Percentiles rank a stretch among this genome's conserved stretches.
Evolutionary conservation across 1,140 invertebrate species (phyloP).

Genomic region (Plodia interpunctella): DNA sequence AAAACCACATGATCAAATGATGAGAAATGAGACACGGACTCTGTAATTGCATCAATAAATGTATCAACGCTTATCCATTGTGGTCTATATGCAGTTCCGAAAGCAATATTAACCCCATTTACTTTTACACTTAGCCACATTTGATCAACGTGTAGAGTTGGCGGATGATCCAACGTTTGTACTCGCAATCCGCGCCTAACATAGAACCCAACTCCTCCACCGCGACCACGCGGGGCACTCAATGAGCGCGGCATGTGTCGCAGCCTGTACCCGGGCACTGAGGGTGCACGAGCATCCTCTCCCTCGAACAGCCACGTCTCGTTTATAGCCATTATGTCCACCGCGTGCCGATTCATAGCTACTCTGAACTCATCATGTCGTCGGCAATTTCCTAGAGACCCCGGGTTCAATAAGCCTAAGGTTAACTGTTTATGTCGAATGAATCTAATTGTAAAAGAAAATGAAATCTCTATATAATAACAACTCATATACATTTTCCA

Average conservation of each 20-base stretch:
- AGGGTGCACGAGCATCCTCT: background rate
- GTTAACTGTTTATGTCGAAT: too few relatives aligned
- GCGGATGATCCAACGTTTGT: background rate
- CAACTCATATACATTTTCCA: too few relatives aligned
- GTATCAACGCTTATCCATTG: slow-evolving; percentile 13
- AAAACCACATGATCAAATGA: slow-evolving; percentile 11
- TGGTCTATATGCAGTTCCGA: slow-evolving; percentile 16
- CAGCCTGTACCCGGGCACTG: slow-evolving; percentile 11
- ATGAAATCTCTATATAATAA: too few relatives aligned
- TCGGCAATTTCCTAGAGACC: too few relatives aligned
- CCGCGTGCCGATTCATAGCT: too few relatives aligned
- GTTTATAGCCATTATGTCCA: too few relatives aligned
- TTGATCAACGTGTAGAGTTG: background rate
- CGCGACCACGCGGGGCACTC: slow-evolving; percentile 1
- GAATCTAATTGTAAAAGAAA: too few relatives aligned
- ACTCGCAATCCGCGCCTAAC: background rate
- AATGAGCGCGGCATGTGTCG: background rate
- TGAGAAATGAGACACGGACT: slow-evolving; percentile 3
- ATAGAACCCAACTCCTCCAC: slow-evolving; percentile 11
- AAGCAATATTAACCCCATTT: background rate
- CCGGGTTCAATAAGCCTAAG: too few relatives aligned
- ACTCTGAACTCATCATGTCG: too few relatives aligned
- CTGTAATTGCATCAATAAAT: slow-evolving; percentile 15
- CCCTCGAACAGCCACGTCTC: too few relatives aligned
- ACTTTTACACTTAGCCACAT: slow-evolving; percentile 9